phyloP scores from a whole-genome alignment of 2,797 vertebrate species.

The Clarias pachynema region DNA sequence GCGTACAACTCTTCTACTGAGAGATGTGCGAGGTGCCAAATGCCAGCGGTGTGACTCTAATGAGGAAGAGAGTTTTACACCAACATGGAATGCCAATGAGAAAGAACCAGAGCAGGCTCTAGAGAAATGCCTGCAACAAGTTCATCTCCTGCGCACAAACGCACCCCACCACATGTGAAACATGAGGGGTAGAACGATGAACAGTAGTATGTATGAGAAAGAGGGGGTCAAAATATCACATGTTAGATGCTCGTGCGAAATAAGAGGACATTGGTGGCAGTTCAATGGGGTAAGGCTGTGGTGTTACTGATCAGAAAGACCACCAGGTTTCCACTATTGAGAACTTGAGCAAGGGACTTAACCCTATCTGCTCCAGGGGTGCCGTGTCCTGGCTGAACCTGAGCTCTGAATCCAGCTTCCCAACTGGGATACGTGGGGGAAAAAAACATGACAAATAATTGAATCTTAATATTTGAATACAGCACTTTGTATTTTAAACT shows the following conservation, averaged over 20 bases:
- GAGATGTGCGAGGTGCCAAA: conserved; percentile 25
- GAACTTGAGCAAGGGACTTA: too few species aligned
- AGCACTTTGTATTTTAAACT: not conserved
- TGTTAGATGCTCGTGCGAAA: not conserved
- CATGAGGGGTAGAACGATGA: not conserved
- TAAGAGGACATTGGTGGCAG: too few species aligned
- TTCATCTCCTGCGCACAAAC: not conserved
- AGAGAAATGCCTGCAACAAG: not conserved
- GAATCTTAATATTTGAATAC: not conserved
- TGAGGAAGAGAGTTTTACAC: conserved; percentile 7
- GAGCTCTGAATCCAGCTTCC: too few species aligned
- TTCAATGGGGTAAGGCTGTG: too few species aligned
- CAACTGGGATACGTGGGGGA: too few species aligned
- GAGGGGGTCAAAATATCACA: not conserved
- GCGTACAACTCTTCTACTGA: not conserved
- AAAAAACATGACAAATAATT: too few species aligned
- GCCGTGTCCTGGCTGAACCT: too few species aligned
- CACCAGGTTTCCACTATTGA: too few species aligned
- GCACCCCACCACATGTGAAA: not conserved
- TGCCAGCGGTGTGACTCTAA: conserved; percentile 28
- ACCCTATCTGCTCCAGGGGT: too few species aligned
- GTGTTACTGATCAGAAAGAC: too few species aligned
- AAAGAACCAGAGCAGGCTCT: not conserved
- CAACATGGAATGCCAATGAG: not conserved
- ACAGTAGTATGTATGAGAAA: not conserved